Base-by-base conservation (phyloP, 2,113 vertebrate species). In the Microcebus tavaratra region DNA sequence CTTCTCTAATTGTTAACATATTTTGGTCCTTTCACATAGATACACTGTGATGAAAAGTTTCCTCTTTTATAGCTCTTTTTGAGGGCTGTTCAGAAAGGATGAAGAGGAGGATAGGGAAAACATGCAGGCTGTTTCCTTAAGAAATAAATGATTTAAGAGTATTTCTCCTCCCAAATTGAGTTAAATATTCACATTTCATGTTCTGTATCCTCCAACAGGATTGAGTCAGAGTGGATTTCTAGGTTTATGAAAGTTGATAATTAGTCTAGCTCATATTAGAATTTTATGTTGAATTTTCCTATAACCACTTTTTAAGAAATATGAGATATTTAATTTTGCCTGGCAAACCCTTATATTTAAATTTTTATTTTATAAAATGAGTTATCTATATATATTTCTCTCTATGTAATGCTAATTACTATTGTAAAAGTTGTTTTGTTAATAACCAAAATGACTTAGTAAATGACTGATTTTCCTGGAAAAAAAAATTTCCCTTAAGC, bases 1-100 rank as follows among this genome's bases (percentile, higher is more conserved):
- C 95, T 88, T 95, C 97, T 98, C 98, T 99, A 99, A 99, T 99
- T 98, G 98, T 99, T 98, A 98, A 99, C 99, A 99, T 97, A 98
- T 98, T 99, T 95, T 97, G 95, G 93, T 92, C 0, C 97, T 98
- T 98, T 96, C 93, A 98, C 98, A 98, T 98, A 96, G 98, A 96
- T 65, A 78, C 29, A 61, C 98, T 98, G 68, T 98, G 96, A 95
- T 98, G 95, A 94, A 98, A 97, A 73, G 79, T 81, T 97, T 8
- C 76, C 63, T 75, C 36, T 98, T 97, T 96, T 6, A 5, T 15
- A 80, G 76, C 92, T 97, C 27, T 92, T 21, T 11, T 48, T 20
- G 73, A 36, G 50, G 90, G 61, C 95, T 88, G 89, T 94, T 97
- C 59, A 87, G 0, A 0, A 2, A n/a, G 34, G 31, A 9, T n/a